Base-by-base conservation (phyloP, 2,888 invertebrate species). In the Orthosia cruda region DNA sequence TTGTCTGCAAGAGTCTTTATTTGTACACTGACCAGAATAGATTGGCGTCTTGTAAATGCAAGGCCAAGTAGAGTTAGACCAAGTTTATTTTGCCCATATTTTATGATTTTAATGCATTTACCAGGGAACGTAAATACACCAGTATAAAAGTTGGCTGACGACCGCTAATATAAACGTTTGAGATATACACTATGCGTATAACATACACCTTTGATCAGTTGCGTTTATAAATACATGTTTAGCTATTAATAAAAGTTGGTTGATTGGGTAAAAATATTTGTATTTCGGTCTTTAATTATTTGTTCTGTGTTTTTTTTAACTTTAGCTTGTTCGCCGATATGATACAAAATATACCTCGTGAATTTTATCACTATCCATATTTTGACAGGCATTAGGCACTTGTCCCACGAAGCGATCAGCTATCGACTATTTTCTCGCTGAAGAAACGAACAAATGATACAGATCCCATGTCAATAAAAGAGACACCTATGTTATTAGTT, bases 81-180 rank as follows among this genome's bases (percentile, higher is more conserved):
- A 78, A 40, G 47, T 49, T 23, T 78, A 26, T 11, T 57, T 74
- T n/a, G 13, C 47, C 52, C 32, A 74, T 74, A 74, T 74, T 57
- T 74, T 66, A 74, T 20, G 15, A 57, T 59, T 79, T 79, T 80
- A 52, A 77, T 79, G 62, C 74, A 47, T 80, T 61, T 73, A 20
- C 20, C 12, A 9, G 20, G 23, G 49, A 52, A 59, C 40, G 63
- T 54, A 77, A 77, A 78, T 54, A 57, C 52, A 20, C 26, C 74
- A 13, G n/a, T 64, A 32, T 45, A 58, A 81, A 79, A 75, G 26
- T 79, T 76, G 55, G 81, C 75, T 52, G 57, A 52, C 75, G 75
- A 78, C n/a, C 62, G 81, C 52, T 66, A 26, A 57, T 52, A 57
- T 77, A 77, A 61, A 61, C 61, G 45, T 20, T 74, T 23, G 47